Evolutionary conservation across 2,888 invertebrate genomes (phyloP), one percentile per base, ranked within the genome.

Genomic region (Standfussiana lucernea): DNA sequence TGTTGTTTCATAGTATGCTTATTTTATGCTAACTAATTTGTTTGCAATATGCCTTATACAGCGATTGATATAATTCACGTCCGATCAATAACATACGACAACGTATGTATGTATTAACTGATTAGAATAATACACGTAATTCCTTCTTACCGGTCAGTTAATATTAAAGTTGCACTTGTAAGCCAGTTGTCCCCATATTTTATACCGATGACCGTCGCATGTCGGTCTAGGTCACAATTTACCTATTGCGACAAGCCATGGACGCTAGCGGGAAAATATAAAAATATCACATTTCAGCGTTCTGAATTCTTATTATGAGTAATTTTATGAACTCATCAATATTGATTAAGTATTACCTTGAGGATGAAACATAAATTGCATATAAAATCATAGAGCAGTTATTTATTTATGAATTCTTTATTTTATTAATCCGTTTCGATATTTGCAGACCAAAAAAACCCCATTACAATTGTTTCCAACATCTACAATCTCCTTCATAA

Each of bases 171-270:
- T 91, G 91, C 91, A 90, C 93, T 94, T 93, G 93, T 91, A 90
- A 89, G 71, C 85, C 82, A 90, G 87, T 92, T 92, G 92, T 93
- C 91, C 90, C 91, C 92, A 91, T 91, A 92, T 91, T 94, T 93
- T 91, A 94, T 92, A 92, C 89, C 91, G 91, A 92, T 93, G 94
- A 93, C 94, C 92, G 91, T 89, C 86, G 87, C 88, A 93, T 93
- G 87, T 94, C 92, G 95, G 94, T 95, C 95, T 95, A 95, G 95
- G 95, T 93, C 94, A 86, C 84, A 66, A 66, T 32, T 42, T 50
- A 18, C 40, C 64, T 28, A 28, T 47, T 70, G 47, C 79, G 64
- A 70, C 84, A 88, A 91, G 78, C 59, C 75, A 90, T 24, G 81
- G 80, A 83, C 85, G 79, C 47, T 45, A 87, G 90, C 90, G 90